These are phyloP conservation scores for Sebastes steindachneri DNA, from an alignment of 2,797 vertebrate species.

Conservation along the genomic window DNA sequence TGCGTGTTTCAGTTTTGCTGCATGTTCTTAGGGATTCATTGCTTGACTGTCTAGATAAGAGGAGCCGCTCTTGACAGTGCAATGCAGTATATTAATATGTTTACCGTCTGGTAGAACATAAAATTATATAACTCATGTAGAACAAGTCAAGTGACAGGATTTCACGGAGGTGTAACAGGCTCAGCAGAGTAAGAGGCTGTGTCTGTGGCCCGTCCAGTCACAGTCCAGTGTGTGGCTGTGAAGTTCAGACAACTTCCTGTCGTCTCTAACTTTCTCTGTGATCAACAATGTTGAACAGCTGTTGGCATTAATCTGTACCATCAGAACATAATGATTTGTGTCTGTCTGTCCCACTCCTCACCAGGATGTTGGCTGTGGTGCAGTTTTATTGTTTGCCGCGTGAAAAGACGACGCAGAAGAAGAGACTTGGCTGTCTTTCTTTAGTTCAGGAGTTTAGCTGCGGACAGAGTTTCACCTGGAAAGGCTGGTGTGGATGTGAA, in stretches of 20 bases:
- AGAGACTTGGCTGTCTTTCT: too few species aligned
- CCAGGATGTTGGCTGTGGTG: background rate
- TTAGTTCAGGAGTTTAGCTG: too few species aligned
- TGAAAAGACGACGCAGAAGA: too few species aligned
- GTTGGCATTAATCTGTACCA: background rate
- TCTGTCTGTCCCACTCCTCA: background rate
- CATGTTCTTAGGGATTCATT: background rate
- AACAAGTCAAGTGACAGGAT: background rate
- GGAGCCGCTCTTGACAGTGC: background rate
- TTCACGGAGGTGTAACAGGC: background rate
- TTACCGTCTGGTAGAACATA: too few species aligned
- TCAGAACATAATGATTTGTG: background rate
- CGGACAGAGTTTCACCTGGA: background rate
- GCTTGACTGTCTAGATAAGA: background rate
- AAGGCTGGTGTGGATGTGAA: background rate
- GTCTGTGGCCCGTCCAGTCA: background rate
- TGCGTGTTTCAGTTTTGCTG: background rate
- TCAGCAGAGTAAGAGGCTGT: background rate
- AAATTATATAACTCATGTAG: too few species aligned
- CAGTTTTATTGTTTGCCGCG: background rate
- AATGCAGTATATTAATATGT: too few species aligned
- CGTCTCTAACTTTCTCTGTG: background rate
- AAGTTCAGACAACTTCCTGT: too few species aligned
- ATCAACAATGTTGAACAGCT: background rate
- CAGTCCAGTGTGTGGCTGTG: too few species aligned